These are phyloP conservation scores for Cryptomyrus ogoouensis DNA, from an alignment of 2,113 vertebrate species.

Conservation along the genomic window DNA sequence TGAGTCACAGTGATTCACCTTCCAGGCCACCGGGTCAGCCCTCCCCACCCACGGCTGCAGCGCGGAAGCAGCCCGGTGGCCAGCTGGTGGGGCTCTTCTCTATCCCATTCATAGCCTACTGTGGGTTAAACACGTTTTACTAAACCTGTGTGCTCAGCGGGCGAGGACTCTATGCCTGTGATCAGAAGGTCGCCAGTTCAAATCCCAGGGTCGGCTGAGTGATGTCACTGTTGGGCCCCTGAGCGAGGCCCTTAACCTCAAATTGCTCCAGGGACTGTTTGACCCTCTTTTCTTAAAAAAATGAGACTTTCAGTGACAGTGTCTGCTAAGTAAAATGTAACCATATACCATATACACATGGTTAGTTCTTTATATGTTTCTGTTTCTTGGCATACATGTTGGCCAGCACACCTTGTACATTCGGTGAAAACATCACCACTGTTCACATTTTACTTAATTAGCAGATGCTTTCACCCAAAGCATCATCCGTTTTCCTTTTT, in stretches of 20 bases:
- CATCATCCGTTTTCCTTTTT: neutral
- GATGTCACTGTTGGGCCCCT: neutral
- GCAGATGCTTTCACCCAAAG: neutral
- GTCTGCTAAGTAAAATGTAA: neutral
- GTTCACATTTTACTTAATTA: neutral
- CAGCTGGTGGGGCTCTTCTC: too few species aligned
- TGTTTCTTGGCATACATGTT: neutral
- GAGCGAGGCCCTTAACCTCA: neutral
- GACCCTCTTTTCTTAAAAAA: neutral
- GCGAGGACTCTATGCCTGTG: neutral
- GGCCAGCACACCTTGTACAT: neutral
- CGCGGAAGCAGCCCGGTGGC: neutral
- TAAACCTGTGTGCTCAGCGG: neutral
- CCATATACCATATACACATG: neutral
- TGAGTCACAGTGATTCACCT: constrained; percentile 58
- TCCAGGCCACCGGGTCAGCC: neutral
- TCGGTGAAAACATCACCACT: neutral
- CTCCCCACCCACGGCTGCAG: neutral
- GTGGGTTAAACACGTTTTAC: neutral
- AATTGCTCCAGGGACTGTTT: neutral
- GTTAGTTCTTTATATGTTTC: neutral
- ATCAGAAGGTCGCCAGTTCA: neutral
- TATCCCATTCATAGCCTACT: neutral
- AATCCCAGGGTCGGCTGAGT: neutral
- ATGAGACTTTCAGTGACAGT: neutral